These are phyloP conservation scores for Crotophaga sulcirostris DNA, from an alignment of 2,113 vertebrate species.

Conservation along the genomic window DNA sequence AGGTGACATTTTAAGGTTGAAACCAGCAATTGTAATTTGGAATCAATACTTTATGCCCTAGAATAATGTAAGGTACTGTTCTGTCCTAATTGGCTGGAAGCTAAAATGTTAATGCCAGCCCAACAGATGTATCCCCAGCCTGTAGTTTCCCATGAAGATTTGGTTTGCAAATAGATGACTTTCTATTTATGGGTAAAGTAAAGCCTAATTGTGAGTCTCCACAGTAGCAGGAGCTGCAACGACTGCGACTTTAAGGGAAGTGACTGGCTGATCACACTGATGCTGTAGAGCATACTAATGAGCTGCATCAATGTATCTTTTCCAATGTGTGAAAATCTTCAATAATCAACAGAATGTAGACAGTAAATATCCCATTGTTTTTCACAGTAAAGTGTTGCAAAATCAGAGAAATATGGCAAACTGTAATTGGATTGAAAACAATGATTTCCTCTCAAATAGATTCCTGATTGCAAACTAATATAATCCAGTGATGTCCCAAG, in stretches of 20 bases:
- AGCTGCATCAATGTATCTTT: not conserved
- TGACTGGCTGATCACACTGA: not conserved
- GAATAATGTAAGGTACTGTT: conserved; percentile 54
- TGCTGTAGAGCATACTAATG: conserved; percentile 3
- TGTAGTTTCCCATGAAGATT: conserved; percentile 53
- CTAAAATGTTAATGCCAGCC: conserved; percentile 47
- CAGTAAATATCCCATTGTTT: conserved; percentile 50
- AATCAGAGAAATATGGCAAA: not conserved
- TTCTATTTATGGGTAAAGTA: conserved; percentile 52
- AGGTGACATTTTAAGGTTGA: conserved; percentile 58
- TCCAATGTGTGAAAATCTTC: conserved; percentile 28
- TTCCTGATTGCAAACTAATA: conserved; percentile 37
- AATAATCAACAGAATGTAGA: not conserved
- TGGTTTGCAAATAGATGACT: conserved; percentile 36
- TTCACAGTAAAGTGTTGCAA: conserved; percentile 28
- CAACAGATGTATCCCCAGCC: conserved; percentile 19
- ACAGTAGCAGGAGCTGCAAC: conserved; percentile 27
- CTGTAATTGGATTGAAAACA: conserved; percentile 22
- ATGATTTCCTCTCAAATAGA: not conserved
- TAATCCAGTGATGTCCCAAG: conserved; percentile 6
- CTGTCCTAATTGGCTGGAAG: conserved; percentile 43
- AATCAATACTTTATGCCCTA: conserved; percentile 48
- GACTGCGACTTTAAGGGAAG: conserved; percentile 50
- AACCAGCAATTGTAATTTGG: conserved; percentile 65
- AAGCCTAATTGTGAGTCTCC: conserved; percentile 41